Base-by-base conservation (phyloP, 2,797 vertebrate genomes). In the Sparus aurata region DNA sequence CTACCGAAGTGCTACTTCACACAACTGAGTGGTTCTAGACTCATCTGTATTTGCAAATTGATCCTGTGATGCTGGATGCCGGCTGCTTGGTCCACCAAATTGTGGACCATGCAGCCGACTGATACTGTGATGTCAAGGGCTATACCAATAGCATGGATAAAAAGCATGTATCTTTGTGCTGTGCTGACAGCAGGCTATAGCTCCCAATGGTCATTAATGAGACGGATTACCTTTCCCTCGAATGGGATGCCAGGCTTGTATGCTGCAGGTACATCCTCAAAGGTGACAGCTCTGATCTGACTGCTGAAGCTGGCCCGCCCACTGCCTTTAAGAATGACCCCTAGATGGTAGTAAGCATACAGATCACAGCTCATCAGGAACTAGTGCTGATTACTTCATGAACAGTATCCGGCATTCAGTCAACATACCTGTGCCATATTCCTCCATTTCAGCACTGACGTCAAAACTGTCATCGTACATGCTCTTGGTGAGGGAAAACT, bases 371-470 rank as follows among this genome's bases (percentile, higher is more conserved):
- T 74, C 16, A 34, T 62, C 3, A 46, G 12, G 11, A 61, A 91
- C 86, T 87, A 22, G 89, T 88, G 10, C 60, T 76, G 49, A 18
- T 34, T 11, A 5, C 3, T 34, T 4, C 12, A 17, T 8, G 34
- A 71, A 50, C 4, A 46, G 5, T 3, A 7, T 13, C 0, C 0
- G 1, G 20, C 1, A 12, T 41, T 47, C 15, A 12, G 17, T 47
- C 41, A 4, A 16, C 81, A 13, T 76, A 97, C 96, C 96, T 66
- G 96, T 96, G 69, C 89, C 95, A 50, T 71, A 70, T 81, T 97
- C 96, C 64, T 93, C 83, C 77, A 97, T 47, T 0, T 92, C 93
- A 75, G 92, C 91, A 1, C 80, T 86, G 53, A 93, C 87, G 0
- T 34, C 53, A 23, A 96, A 94, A 15, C 0, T 80, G 66, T 94